Conservation (phyloP, 2,888 invertebrate species). For the Clusia tigrina region DNA sequence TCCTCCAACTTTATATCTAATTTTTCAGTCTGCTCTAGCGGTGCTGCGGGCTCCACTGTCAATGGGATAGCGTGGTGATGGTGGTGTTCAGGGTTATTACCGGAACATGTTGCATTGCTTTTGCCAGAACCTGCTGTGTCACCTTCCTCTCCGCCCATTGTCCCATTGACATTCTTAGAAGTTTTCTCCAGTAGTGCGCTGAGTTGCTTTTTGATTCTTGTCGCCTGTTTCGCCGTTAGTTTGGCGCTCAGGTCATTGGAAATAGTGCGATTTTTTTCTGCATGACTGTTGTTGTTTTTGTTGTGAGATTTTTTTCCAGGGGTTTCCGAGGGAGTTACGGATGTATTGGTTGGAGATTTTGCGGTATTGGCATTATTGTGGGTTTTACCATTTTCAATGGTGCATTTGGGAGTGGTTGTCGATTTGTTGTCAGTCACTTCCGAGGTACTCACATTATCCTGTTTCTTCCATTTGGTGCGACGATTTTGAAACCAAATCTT, state of each 20-base stretch:
- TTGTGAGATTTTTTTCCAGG: constrained; percentile 38
- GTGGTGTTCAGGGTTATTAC: constrained; percentile 35
- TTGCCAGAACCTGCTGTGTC: constrained; percentile 29
- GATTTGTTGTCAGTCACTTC: constrained; percentile 75
- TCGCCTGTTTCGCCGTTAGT: constrained; percentile 56
- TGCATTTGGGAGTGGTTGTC: constrained; percentile 29
- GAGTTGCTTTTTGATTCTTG: constrained; percentile 62
- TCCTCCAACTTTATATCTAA: constrained; percentile 57
- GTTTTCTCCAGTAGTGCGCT: constrained; percentile 55
- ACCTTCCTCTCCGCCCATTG: constrained; percentile 29
- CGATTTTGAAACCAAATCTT: constrained; percentile 66
- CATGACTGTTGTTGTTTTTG: constrained; percentile 26
- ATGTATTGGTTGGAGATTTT: constrained; percentile 23
- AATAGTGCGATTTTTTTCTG: constrained; percentile 25
- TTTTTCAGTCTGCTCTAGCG: constrained; percentile 57
- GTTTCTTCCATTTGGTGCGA: constrained; percentile 78
- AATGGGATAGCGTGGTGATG: constrained; percentile 57
- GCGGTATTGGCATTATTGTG: constrained; percentile 29
- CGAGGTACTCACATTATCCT: constrained; percentile 88
- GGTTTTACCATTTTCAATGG: constrained; percentile 17
- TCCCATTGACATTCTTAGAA: constrained; percentile 42
- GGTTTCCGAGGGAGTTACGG: constrained; percentile 26
- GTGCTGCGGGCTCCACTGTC: constrained; percentile 59
- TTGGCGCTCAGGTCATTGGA: constrained; percentile 54
- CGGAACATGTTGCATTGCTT: constrained; percentile 25